phyloP scores from a whole-genome alignment of 2,888 invertebrate genomes.

The Rutpela maculata region DNA sequence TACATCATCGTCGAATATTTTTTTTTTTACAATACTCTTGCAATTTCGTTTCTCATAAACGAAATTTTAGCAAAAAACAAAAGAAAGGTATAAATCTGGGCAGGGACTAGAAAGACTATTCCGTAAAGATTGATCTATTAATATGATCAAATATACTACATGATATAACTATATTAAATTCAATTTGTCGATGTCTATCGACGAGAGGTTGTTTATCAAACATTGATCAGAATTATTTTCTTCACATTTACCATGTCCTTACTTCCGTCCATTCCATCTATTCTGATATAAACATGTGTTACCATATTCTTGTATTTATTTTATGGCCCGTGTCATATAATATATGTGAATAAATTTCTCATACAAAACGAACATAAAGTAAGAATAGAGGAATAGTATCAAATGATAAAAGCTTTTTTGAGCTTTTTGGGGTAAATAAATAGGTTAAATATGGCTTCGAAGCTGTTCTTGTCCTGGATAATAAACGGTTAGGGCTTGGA shows the following conservation, averaged over 20 bases:
- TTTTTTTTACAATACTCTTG: too few relatives aligned
- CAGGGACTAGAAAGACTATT: too few relatives aligned
- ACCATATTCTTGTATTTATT: not conserved
- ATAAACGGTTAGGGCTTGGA: not conserved
- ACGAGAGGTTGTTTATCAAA: too few relatives aligned
- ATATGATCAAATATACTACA: too few relatives aligned
- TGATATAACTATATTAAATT: too few relatives aligned
- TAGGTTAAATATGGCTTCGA: not conserved
- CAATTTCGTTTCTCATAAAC: too few relatives aligned
- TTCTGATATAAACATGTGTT: not conserved
- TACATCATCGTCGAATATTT: too few relatives aligned
- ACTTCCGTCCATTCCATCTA: not conserved
- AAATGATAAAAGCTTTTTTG: not conserved
- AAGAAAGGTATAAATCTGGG: too few relatives aligned
- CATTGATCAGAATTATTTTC: too few relatives aligned
- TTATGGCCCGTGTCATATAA: not conserved
- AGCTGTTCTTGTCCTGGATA: not conserved
- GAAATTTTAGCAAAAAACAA: too few relatives aligned
- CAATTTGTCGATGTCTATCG: too few relatives aligned
- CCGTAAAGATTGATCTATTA: too few relatives aligned
- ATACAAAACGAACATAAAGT: not conserved
- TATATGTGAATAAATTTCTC: not conserved
- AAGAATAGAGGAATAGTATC: not conserved
- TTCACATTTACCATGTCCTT: not conserved
- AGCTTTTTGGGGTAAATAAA: not conserved